Percentiles rank a stretch among this genome's conserved stretches.
Conservation (phyloP, 2,888 invertebrate genomes). For the Sarcophaga subvicina region DNA sequence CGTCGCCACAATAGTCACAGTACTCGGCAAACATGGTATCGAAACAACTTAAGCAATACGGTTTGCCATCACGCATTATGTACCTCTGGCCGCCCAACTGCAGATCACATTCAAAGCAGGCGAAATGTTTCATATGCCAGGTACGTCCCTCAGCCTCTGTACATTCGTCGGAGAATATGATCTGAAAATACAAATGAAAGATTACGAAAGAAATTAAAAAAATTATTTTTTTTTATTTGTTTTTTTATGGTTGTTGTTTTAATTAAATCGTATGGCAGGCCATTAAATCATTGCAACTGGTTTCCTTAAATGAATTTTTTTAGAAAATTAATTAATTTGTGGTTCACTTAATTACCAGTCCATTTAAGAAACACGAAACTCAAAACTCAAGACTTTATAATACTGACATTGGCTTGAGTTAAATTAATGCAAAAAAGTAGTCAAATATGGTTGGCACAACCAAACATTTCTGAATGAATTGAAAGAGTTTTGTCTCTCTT, state of each 20-base stretch:
- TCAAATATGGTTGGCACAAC: conserved; percentile 4
- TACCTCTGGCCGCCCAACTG: conserved; percentile 98
- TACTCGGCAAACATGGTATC: conserved; percentile 98
- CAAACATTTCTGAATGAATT: not conserved
- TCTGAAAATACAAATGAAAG: conserved; percentile 83
- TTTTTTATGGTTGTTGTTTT: not conserved
- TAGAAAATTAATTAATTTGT: conserved; percentile 36
- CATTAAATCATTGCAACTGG: conserved; percentile 14
- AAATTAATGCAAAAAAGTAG: conserved; percentile 32
- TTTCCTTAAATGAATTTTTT: not conserved
- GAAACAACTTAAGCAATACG: conserved; percentile 97
- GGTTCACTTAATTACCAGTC: conserved; percentile 45
- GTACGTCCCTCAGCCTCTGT: conserved; percentile 99
- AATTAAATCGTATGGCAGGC: not conserved
- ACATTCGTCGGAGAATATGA: conserved; percentile 98
- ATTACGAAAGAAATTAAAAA: not conserved
- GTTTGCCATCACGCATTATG: conserved; percentile 97
- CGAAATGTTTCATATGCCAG: conserved; percentile 99
- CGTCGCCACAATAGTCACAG: conserved; percentile 97
- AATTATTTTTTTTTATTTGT: not conserved
- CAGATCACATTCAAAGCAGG: conserved; percentile 96
- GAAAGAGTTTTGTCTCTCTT: not conserved
- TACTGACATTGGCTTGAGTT: not conserved
- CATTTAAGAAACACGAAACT: conserved; percentile 20
- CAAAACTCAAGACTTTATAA: not conserved